A percentile compares a stretch with the other conserved stretches of the same genome.
phyloP scores from a whole-genome alignment of 2,888 invertebrate genomes.

The Parapristionchus giblindavisi region DNA sequence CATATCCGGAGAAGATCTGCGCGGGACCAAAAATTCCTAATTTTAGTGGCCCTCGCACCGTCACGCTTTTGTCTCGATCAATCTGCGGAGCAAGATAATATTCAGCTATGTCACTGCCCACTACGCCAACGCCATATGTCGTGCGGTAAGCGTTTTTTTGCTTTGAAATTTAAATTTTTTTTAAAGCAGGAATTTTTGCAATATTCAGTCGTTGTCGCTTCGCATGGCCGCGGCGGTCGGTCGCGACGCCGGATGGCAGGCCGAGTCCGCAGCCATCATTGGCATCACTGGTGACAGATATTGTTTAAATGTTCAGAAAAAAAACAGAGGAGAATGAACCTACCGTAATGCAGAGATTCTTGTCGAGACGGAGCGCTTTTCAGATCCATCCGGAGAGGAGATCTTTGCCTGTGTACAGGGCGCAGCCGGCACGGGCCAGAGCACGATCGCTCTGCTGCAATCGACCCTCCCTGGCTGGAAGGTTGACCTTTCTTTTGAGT shows the following conservation, averaged over 20 bases:
- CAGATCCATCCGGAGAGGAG: conserved; percentile 27
- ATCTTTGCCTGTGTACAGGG: conserved; percentile 33
- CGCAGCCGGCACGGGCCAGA: conserved; percentile 20
- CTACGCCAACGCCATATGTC: conserved; percentile 29
- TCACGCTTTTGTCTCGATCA: conserved; percentile 14
- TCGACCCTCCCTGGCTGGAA: conserved; percentile 34
- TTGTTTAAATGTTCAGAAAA: too few relatives aligned
- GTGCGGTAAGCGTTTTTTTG: too few relatives aligned
- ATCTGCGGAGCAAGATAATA: conserved; percentile 11
- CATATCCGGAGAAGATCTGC: not conserved
- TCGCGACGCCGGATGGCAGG: conserved; percentile 17
- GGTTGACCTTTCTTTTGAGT: conserved; percentile 19
- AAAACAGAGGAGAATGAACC: too few relatives aligned
- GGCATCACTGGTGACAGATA: conserved; percentile 17
- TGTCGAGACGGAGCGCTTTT: too few relatives aligned
- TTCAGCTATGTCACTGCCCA: conserved; percentile 31
- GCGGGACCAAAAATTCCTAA: not conserved
- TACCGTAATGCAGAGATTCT: too few relatives aligned
- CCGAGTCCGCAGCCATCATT: conserved; percentile 34
- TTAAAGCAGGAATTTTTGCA: too few relatives aligned
- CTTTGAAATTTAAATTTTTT: too few relatives aligned
- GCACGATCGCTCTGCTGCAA: conserved; percentile 23
- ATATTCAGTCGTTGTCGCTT: conserved; percentile 19
- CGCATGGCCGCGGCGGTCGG: conserved; percentile 15
- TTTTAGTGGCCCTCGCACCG: conserved; percentile 35